Conservation (phyloP, 2,113 vertebrate species). For the Sus scrofa region DNA sequence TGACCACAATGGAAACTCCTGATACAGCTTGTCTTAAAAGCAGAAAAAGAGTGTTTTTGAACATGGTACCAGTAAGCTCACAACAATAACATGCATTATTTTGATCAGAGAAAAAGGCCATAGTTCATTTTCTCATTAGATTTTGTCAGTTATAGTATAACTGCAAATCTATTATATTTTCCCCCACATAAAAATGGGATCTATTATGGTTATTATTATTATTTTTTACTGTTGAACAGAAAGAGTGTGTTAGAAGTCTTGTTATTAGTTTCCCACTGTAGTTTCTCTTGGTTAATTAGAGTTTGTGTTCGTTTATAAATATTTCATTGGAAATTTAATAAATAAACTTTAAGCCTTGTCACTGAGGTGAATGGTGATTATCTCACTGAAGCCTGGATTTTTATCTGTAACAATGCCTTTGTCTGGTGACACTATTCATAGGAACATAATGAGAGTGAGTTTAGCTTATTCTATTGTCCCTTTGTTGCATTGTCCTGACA, state of each 20-base stretch:
- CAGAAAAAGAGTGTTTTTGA: conserved; percentile 25
- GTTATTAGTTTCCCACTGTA: conserved; percentile 68
- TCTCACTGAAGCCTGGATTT: conserved; percentile 80
- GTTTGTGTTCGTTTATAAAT: conserved; percentile 83
- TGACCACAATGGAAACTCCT: not conserved
- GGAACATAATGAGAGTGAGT: conserved; percentile 35
- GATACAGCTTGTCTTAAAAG: not conserved
- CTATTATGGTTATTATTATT: conserved; percentile 24
- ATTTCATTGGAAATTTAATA: conserved; percentile 82
- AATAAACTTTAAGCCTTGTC: conserved; percentile 80
- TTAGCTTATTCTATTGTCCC: not conserved
- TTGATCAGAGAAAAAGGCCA: conserved; percentile 59
- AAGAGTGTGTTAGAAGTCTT: conserved; percentile 57
- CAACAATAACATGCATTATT: conserved; percentile 59
- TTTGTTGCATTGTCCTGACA: conserved; percentile 59
- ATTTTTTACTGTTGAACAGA: not conserved
- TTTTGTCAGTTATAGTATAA: not conserved
- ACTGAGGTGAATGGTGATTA: conserved; percentile 78
- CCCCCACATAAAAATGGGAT: conserved; percentile 54
- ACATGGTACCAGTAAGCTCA: not conserved
- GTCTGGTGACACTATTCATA: conserved; percentile 62
- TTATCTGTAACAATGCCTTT: conserved; percentile 70
- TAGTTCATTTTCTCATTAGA: conserved; percentile 44
- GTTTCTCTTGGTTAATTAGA: conserved; percentile 83
- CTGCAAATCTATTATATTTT: not conserved